Conservation (phyloP, 2,888 invertebrate species). For the Caenorhabditis sp. region DNA sequence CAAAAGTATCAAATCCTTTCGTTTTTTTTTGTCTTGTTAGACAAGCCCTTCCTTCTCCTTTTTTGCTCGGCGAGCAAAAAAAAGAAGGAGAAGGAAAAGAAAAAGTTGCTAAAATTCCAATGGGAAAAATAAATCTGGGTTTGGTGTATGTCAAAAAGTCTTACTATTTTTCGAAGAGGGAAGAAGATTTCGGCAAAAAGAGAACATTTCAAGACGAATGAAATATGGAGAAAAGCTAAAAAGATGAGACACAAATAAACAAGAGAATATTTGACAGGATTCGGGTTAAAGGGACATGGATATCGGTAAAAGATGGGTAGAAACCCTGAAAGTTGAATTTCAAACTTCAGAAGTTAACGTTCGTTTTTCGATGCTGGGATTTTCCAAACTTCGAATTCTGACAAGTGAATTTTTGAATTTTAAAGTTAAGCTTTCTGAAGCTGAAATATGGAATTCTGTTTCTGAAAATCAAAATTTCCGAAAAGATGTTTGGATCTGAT, state of each 20-base stretch:
- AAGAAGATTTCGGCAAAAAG: neutral
- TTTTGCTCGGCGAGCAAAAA: neutral
- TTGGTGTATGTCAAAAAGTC: slow-evolving; percentile 1
- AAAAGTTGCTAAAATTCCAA: neutral
- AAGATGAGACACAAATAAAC: neutral
- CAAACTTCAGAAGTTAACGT: too few relatives aligned
- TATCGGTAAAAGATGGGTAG: too few relatives aligned
- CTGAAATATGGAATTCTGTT: too few relatives aligned
- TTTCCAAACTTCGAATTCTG: too few relatives aligned
- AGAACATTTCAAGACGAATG: neutral
- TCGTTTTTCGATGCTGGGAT: too few relatives aligned
- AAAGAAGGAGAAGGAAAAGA: neutral
- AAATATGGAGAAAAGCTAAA: neutral
- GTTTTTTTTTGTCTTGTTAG: neutral
- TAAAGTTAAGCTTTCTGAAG: too few relatives aligned
- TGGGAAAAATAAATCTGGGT: neutral
- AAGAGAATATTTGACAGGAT: too few relatives aligned
- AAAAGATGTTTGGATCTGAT: too few relatives aligned
- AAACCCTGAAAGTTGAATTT: too few relatives aligned
- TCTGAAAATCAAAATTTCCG: too few relatives aligned
- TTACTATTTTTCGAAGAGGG: neutral
- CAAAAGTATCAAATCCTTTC: neutral
- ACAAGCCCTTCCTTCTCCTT: neutral
- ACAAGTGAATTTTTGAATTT: too few relatives aligned
- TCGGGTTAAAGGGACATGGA: too few relatives aligned